Conservation (phyloP, 2,888 invertebrate species). For the Aporophyla nigra region DNA sequence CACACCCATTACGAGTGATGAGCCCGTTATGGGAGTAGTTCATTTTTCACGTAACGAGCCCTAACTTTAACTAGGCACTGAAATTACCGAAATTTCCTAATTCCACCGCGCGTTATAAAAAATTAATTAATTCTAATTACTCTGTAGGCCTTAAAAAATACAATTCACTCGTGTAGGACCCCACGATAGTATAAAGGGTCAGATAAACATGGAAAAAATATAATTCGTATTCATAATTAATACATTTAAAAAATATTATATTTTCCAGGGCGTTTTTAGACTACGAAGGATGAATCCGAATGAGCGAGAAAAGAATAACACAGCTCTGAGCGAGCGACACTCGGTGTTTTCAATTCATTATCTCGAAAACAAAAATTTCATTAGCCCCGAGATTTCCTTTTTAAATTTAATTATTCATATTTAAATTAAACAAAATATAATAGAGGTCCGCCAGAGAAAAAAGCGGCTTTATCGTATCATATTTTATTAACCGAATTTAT, state of each 20-base stretch:
- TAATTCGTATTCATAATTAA: slow-evolving; percentile 86
- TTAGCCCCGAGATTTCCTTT: slow-evolving; percentile 90
- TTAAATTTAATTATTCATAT: slow-evolving; percentile 91
- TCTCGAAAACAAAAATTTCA: slow-evolving; percentile 91
- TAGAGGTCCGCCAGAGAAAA: slow-evolving; percentile 86
- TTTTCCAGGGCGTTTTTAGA: slow-evolving; percentile 79
- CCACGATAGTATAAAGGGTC: slow-evolving; percentile 78
- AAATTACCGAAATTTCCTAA: slow-evolving; percentile 55
- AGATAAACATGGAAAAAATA: slow-evolving; percentile 83
- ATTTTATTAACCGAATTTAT: slow-evolving; percentile 91
- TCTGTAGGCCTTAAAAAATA: slow-evolving; percentile 75
- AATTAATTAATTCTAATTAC: slow-evolving; percentile 75
- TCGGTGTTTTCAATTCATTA: slow-evolving; percentile 91
- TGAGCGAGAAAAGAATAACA: slow-evolving; percentile 90
- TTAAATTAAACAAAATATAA: slow-evolving; percentile 91
- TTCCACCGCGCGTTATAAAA: slow-evolving; percentile 57
- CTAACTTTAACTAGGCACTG: slow-evolving; percentile 51
- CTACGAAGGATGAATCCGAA: slow-evolving; percentile 87
- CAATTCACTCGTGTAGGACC: slow-evolving; percentile 70
- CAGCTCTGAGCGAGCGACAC: slow-evolving; percentile 78
- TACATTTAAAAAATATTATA: slow-evolving; percentile 81
- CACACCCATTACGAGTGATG: slow-evolving; percentile 51
- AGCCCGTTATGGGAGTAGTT: slow-evolving; percentile 56
- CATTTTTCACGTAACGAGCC: slow-evolving; percentile 48
- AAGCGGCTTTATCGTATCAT: slow-evolving; percentile 90